Evolutionary conservation across 2,113 vertebrate genomes (phyloP).

Genomic region (Nerophis lumbriciformis): DNA sequence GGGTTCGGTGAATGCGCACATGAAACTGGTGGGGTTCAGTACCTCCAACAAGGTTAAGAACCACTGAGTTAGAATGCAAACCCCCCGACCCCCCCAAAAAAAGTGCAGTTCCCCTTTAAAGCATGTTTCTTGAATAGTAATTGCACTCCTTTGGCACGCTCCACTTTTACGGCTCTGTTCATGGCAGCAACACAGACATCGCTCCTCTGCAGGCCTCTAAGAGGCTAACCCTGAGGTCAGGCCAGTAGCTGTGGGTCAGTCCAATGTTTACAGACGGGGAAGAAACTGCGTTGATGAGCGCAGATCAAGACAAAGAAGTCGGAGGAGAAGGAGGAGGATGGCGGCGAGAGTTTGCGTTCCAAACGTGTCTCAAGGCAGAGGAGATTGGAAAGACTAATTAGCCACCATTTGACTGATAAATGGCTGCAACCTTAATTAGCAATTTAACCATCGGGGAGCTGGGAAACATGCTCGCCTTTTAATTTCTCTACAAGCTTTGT

Average conservation of each 20-base stretch:
- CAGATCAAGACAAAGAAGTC: constrained; percentile 41
- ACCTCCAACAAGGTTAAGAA: no score
- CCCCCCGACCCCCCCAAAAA: no score
- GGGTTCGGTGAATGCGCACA: no score
- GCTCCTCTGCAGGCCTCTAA: constrained; percentile 20
- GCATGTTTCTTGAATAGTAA: no score
- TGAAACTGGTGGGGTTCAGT: no score
- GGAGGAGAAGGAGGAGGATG: constrained; percentile 18
- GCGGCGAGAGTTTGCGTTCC: constrained; percentile 23
- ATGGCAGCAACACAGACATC: constrained; percentile 30
- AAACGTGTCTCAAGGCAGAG: constrained; percentile 57
- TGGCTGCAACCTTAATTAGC: constrained; percentile 77
- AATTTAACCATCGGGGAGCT: constrained; percentile 63
- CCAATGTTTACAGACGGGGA: constrained; percentile 49
- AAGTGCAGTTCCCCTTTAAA: no score
- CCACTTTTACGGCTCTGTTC: constrained; percentile 7
- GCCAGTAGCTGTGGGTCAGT: constrained; percentile 43
- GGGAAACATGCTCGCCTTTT: no score
- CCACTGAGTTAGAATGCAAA: no score
- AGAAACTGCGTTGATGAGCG: constrained; percentile 39
- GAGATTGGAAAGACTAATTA: constrained; percentile 84
- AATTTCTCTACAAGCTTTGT: no score
- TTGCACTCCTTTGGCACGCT: no score
- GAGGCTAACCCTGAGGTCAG: constrained; percentile 42
- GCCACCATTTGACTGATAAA: constrained; percentile 77